Conservation (phyloP, 2,888 invertebrate species). For the Drosophila lacicola region DNA sequence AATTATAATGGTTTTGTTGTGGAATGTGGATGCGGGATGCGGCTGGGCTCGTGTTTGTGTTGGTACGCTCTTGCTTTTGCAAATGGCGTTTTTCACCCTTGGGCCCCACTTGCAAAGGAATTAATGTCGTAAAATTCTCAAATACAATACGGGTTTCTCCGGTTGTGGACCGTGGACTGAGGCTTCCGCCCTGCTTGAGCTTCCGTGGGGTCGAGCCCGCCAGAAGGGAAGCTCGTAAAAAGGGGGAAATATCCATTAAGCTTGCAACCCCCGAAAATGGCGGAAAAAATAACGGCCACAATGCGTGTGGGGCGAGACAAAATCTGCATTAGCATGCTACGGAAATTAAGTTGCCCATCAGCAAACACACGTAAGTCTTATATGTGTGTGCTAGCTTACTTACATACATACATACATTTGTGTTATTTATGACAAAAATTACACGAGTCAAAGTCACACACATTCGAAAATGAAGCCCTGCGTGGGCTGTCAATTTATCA, state of each 20-base stretch:
- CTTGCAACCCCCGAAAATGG: constrained; percentile 69
- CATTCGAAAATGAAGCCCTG: not conserved
- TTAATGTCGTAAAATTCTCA: constrained; percentile 74
- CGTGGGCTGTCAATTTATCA: constrained; percentile 16
- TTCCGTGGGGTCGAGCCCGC: constrained; percentile 37
- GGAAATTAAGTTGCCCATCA: constrained; percentile 67
- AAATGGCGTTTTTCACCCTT: constrained; percentile 68
- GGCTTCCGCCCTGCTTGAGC: constrained; percentile 35
- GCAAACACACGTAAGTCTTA: constrained; percentile 52
- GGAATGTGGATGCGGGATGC: constrained; percentile 15
- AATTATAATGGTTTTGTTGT: constrained; percentile 64
- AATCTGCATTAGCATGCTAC: constrained; percentile 74
- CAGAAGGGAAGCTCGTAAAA: constrained; percentile 68
- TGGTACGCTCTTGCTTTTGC: constrained; percentile 34
- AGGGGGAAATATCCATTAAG: constrained; percentile 58
- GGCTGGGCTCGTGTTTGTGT: constrained; percentile 20
- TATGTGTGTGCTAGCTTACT: constrained; percentile 14
- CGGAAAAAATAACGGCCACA: constrained; percentile 33
- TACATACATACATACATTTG: not conserved
- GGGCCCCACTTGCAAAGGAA: constrained; percentile 60
- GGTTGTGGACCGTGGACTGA: constrained; percentile 48
- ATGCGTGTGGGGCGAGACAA: constrained; percentile 17
- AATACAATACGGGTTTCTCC: constrained; percentile 51
- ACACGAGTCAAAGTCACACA: constrained; percentile 11
- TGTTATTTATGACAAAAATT: constrained; percentile 35